These are phyloP conservation scores for Ennomos fuscantarius DNA, from an alignment of 2,888 invertebrate genomes.

Conservation along the genomic window DNA sequence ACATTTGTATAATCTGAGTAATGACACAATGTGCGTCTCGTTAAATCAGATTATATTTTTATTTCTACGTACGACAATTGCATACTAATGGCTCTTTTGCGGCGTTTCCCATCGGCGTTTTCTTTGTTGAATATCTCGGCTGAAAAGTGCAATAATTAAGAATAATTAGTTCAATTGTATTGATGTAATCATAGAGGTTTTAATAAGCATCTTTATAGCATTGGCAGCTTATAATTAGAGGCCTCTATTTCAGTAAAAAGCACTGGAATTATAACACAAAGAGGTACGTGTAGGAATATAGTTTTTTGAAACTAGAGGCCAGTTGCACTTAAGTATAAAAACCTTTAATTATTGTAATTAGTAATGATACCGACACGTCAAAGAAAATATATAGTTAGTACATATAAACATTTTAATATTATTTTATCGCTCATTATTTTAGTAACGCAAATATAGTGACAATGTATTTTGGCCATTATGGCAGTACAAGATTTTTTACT, in stretches of 20 bases:
- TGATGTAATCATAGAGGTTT: constrained; percentile 12
- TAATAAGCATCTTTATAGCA: constrained; percentile 1
- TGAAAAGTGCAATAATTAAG: constrained; percentile 17
- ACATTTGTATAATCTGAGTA: constrained; percentile 4
- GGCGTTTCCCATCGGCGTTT: constrained; percentile 26
- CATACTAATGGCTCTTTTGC: constrained; percentile 47
- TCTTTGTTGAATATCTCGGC: constrained; percentile 24
- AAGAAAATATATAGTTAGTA: too few species aligned
- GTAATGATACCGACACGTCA: too few species aligned
- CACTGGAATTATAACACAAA: background rate
- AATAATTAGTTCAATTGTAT: constrained; percentile 26
- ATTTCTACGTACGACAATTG: constrained; percentile 44
- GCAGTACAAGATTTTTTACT: background rate
- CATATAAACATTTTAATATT: too few species aligned
- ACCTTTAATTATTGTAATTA: too few species aligned
- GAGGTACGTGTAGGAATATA: too few species aligned
- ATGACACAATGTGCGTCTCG: constrained; percentile 40
- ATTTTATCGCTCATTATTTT: too few species aligned
- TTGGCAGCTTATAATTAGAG: too few species aligned
- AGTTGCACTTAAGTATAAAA: too few species aligned
- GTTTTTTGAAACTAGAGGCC: too few species aligned
- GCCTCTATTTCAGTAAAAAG: constrained; percentile 4
- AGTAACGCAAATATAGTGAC: background rate
- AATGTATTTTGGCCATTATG: background rate
- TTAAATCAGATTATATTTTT: constrained; percentile 44